phyloP scores from a whole-genome alignment of 2,113 vertebrate species.

The Dolichotis patagonum region DNA sequence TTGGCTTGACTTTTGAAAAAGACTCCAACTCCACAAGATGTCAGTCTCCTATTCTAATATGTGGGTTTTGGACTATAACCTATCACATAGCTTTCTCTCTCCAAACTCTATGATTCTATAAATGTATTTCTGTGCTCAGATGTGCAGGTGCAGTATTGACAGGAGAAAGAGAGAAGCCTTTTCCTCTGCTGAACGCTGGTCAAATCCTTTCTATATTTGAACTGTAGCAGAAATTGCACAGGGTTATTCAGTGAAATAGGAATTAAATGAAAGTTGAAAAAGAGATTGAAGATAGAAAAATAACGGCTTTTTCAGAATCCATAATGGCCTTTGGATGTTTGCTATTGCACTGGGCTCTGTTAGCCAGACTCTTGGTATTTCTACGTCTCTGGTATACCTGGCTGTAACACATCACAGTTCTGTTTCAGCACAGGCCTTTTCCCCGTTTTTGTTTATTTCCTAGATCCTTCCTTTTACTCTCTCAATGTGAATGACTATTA shows the following conservation, averaged over 20 bases:
- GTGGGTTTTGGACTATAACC: neutral
- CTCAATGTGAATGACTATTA: neutral
- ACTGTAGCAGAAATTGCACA: constrained; percentile 48
- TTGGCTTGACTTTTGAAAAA: constrained; percentile 40
- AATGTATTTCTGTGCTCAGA: neutral
- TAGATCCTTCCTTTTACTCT: neutral
- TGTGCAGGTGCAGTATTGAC: neutral
- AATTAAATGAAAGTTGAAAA: constrained; percentile 63
- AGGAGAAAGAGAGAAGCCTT: neutral
- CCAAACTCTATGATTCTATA: constrained; percentile 16
- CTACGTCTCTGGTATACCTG: neutral
- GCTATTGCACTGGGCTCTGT: neutral
- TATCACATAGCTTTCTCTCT: neutral
- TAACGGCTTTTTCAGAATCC: constrained; percentile 26
- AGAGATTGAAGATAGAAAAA: constrained; percentile 54
- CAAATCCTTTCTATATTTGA: constrained; percentile 61
- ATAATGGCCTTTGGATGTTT: neutral
- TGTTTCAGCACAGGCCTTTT: neutral
- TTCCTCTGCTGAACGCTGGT: neutral
- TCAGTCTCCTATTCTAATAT: constrained; percentile 18
- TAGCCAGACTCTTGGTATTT: neutral
- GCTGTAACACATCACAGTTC: neutral
- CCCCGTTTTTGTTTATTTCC: neutral
- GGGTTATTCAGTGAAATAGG: constrained; percentile 38
- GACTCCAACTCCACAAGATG: neutral